Evolutionary conservation across 2,888 invertebrate species (phyloP), one percentile per base, ranked within the genome.

Genomic region (Chesias legatella): DNA sequence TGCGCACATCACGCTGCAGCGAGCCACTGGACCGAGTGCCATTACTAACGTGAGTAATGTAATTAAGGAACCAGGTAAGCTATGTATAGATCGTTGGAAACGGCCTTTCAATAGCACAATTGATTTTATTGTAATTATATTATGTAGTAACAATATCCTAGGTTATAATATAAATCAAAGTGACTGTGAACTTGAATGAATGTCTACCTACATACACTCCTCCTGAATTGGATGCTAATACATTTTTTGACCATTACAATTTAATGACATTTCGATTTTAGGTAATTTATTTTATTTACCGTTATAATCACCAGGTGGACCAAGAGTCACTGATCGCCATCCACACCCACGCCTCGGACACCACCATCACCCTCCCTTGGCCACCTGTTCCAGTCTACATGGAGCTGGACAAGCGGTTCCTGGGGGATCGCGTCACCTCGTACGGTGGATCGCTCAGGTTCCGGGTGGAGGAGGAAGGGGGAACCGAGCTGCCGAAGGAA

Each of bases 401-500:
- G 92, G 91, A 91, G 59, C 82, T 99, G 8, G 95, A 97, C 0
- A 88, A 90, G 6, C 90, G 92, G 36, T 96, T 98, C 75, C 90
- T 94, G 7, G 97, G 96, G 0, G 99, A 99, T 79, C 88, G 94
- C 73, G 93, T 96, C 8, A 90, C 94, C 48, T 97, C 98, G 10
- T 99, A 99, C 78, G 97, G 97, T 13, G 98, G 98, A 3, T 92
- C 92, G 50, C 81, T 99, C 31, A 90, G 94, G 50, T 98, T 98
- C 72, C 90, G 90, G 1, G 91, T 94, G 0, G 90, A 93, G 35
- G 92, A 93, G 49, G 92, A 92, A 28, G 89, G 90, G 0, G 89
- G 90, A 0, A 88, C 89, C 22, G 84, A 91, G 10, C 90, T 91
- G 21, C 75, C 86, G 0, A 77, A 81, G 3, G 88, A 92, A 1